Evolutionary conservation across 1,140 invertebrate species (phyloP).

Genomic region (Panagrolaimus sp.): DNA sequence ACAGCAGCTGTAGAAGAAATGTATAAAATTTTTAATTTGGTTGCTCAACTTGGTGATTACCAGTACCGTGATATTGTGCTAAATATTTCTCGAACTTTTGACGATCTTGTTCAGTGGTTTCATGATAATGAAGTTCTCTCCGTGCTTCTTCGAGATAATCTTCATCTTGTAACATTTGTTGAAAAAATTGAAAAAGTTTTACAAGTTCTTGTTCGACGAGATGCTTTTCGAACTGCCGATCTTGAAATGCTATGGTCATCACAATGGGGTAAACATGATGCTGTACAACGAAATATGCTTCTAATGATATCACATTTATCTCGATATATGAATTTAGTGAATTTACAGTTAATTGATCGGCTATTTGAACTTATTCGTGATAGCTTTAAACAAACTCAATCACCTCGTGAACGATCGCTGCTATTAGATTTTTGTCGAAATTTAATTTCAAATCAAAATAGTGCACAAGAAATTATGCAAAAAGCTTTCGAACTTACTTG

Average conservation of each 20-base stretch:
- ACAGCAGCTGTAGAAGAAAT: not conserved
- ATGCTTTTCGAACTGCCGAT: not conserved
- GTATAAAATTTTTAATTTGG: not conserved
- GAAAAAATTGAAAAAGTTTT: slow-evolving; percentile 8
- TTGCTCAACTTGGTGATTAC: not conserved
- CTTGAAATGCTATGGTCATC: slow-evolving; percentile 3
- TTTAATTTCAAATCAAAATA: slow-evolving; percentile 6
- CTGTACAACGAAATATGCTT: slow-evolving; percentile 14
- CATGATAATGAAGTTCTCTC: slow-evolving; percentile 3
- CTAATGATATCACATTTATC: not conserved
- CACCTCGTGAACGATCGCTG: not conserved
- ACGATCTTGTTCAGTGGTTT: slow-evolving; percentile 3
- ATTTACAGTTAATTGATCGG: not conserved
- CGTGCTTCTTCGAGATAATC: slow-evolving; percentile 12
- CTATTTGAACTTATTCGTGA: not conserved
- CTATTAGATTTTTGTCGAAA: slow-evolving; percentile 2
- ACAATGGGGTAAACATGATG: slow-evolving; percentile 14
- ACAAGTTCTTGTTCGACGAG: not conserved
- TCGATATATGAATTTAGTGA: not conserved
- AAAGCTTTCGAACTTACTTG: slow-evolving; percentile 4
- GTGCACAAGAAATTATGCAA: not conserved
- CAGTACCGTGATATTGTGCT: not conserved
- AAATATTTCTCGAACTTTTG: not conserved
- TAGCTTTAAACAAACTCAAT: not conserved
- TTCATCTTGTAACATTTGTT: slow-evolving; percentile 7